Percentiles rank a stretch among this genome's conserved stretches.
These are phyloP conservation scores for Oryctes rhinoceros DNA, from an alignment of 1,140 invertebrate genomes.

Conservation along the genomic window DNA sequence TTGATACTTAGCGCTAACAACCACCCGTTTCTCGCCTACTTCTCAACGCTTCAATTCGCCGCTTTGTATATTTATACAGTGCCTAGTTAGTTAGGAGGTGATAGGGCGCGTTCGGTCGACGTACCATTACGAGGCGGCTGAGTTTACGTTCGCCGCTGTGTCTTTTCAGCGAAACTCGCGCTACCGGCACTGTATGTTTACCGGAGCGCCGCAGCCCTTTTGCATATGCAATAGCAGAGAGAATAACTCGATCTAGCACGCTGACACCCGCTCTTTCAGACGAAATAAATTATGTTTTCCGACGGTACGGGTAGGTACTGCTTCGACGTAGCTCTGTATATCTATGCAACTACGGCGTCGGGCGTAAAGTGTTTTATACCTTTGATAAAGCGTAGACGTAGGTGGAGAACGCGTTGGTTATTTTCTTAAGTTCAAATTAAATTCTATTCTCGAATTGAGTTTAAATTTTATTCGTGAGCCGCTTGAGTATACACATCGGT, in stretches of 20 bases:
- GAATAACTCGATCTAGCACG: conserved; percentile 9
- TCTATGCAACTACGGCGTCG: background rate
- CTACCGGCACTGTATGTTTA: background rate
- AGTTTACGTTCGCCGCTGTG: conserved; percentile 6
- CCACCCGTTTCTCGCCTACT: background rate
- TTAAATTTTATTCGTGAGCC: no score
- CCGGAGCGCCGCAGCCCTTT: background rate
- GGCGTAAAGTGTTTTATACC: background rate
- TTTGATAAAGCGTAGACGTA: background rate
- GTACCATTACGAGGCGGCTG: background rate
- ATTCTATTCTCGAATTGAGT: background rate
- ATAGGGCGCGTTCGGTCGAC: conserved; percentile 37
- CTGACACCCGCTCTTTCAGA: conserved; percentile 15
- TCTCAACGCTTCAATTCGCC: conserved; percentile 24
- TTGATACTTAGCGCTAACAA: conserved; percentile 3
- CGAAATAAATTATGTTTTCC: conserved; percentile 34
- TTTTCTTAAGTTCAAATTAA: background rate
- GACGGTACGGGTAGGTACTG: background rate
- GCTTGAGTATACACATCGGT: no score
- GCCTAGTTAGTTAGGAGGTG: conserved; percentile 43
- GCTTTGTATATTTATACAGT: conserved; percentile 44
- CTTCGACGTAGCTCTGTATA: background rate
- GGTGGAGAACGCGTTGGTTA: background rate
- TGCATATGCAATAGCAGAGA: conserved; percentile 20
- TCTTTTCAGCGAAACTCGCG: background rate